Percentiles rank a stretch among this genome's conserved stretches.
These are phyloP conservation scores for Benthosema pterotum DNA, from an alignment of 2,797 vertebrate genomes.

Conservation along the genomic window DNA sequence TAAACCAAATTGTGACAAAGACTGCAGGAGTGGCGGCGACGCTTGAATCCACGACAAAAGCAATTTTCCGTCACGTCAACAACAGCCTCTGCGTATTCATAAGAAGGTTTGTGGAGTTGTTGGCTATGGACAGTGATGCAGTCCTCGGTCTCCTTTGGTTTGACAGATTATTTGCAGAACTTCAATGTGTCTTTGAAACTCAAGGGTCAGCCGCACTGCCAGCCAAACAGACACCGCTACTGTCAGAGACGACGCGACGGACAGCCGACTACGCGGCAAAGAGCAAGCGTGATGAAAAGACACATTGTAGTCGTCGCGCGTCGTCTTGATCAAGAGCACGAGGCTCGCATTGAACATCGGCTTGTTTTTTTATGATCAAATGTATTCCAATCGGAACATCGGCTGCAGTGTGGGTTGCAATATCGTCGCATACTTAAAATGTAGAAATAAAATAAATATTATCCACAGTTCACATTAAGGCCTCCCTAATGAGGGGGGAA, in stretches of 20 bases:
- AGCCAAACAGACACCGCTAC: slow-evolving; percentile 65
- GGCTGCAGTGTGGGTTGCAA: slow-evolving; percentile 57
- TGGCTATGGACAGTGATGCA: slow-evolving; percentile 78
- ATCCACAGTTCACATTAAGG: slow-evolving; percentile 62
- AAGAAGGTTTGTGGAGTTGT: slow-evolving; percentile 86
- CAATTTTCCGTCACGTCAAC: slow-evolving; percentile 83
- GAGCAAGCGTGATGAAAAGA: slow-evolving; percentile 72
- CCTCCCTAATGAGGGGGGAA: slow-evolving; percentile 60
- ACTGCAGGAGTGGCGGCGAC: slow-evolving; percentile 33
- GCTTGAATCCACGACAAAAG: slow-evolving; percentile 58
- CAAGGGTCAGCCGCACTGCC: slow-evolving; percentile 71
- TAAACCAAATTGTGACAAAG: slow-evolving; percentile 69
- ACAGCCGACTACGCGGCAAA: slow-evolving; percentile 67
- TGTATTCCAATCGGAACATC: slow-evolving; percentile 62
- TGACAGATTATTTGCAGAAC: slow-evolving; percentile 79
- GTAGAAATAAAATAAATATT: slow-evolving; percentile 53
- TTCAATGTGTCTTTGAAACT: slow-evolving; percentile 81
- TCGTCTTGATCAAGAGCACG: slow-evolving; percentile 75
- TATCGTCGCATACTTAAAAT: slow-evolving; percentile 46
- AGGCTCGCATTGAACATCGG: slow-evolving; percentile 54
- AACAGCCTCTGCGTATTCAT: slow-evolving; percentile 82
- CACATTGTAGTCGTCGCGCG: slow-evolving; percentile 42
- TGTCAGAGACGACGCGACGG: slow-evolving; percentile 70
- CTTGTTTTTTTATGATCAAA: slow-evolving; percentile 81
- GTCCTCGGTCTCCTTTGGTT: slow-evolving; percentile 49